A percentile compares a stretch with the other conserved stretches of the same genome.
Evolutionary conservation across 2,113 vertebrate genomes (phyloP).

Genomic region (Peromyscus polionotus): DNA sequence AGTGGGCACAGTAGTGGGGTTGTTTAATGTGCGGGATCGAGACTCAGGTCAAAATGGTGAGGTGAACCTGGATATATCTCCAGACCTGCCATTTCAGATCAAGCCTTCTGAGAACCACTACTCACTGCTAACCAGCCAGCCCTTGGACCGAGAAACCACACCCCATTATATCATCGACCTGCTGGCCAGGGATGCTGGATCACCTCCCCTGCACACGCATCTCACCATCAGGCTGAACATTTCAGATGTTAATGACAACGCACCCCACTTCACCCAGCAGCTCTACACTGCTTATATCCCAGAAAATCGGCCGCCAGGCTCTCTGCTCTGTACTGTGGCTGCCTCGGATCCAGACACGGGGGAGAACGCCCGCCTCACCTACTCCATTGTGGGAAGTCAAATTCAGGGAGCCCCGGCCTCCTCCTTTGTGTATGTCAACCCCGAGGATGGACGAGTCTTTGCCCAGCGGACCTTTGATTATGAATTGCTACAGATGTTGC

Average conservation of each 20-base stretch:
- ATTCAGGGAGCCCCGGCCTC: slow-evolving; percentile 86
- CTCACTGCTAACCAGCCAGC: slow-evolving; percentile 89
- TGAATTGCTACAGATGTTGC: slow-evolving; percentile 88
- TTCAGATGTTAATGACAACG: slow-evolving; percentile 94
- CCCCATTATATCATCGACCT: slow-evolving; percentile 88
- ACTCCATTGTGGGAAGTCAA: slow-evolving; percentile 87
- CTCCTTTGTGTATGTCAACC: slow-evolving; percentile 91
- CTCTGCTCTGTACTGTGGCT: slow-evolving; percentile 90
- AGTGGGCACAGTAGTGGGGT: slow-evolving; percentile 89
- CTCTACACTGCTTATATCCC: slow-evolving; percentile 88
- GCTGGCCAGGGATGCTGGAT: slow-evolving; percentile 89
- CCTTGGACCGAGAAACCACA: slow-evolving; percentile 89
- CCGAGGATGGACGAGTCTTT: slow-evolving; percentile 90
- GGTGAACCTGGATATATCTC: slow-evolving; percentile 87
- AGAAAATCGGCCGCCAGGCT: slow-evolving; percentile 91
- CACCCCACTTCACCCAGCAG: slow-evolving; percentile 87
- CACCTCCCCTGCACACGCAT: slow-evolving; percentile 88
- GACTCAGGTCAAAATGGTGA: slow-evolving; percentile 90
- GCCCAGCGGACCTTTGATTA: slow-evolving; percentile 91
- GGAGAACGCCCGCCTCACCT: slow-evolving; percentile 89
- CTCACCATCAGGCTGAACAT: slow-evolving; percentile 89
- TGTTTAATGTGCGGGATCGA: slow-evolving; percentile 90
- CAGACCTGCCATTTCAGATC: slow-evolving; percentile 90
- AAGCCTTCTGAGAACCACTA: slow-evolving; percentile 95
- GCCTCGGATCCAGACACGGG: slow-evolving; percentile 89